Percentiles rank a stretch among this genome's conserved stretches.
These are phyloP conservation scores for Drosophila sturtevanti DNA, from an alignment of 1,140 invertebrate genomes.

Conservation along the genomic window DNA sequence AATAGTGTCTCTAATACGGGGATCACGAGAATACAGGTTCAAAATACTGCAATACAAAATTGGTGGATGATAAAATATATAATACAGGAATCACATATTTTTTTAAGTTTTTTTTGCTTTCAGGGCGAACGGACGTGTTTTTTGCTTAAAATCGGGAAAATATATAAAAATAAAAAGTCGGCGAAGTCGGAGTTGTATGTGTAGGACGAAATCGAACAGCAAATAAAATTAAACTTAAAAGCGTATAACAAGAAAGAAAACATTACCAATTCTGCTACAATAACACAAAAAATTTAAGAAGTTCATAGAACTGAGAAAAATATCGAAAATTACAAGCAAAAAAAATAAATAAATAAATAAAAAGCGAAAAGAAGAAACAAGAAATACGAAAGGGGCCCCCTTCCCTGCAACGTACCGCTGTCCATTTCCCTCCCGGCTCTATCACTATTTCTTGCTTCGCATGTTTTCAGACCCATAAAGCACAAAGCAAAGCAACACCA, in stretches of 20 bases:
- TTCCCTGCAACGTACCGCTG: conserved; percentile 23
- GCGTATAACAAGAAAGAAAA: conserved; percentile 33
- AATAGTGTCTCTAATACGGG: not conserved
- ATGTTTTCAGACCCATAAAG: conserved; percentile 43
- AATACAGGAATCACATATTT: conserved; percentile 1
- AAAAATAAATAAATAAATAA: not conserved
- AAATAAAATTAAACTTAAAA: conserved; percentile 40
- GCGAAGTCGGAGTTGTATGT: conserved; percentile 48
- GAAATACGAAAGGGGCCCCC: not conserved
- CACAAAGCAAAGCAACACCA: conserved; percentile 48
- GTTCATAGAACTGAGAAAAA: not conserved
- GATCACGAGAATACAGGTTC: not conserved
- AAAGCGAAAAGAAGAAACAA: not conserved
- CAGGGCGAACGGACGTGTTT: not conserved
- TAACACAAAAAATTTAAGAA: conserved; percentile 26
- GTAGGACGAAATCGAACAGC: conserved; percentile 22
- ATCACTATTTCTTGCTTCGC: conserved; percentile 6
- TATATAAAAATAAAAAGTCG: conserved; percentile 8
- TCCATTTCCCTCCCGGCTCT: conserved; percentile 29
- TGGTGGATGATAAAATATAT: conserved; percentile 1
- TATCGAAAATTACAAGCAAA: too few relatives aligned
- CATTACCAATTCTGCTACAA: conserved; percentile 36
- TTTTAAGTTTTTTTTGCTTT: conserved; percentile 2
- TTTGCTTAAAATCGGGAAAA: conserved; percentile 3
- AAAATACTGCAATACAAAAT: not conserved